These are phyloP conservation scores for Ennomos erosarius DNA, from an alignment of 2,888 invertebrate species.

Conservation along the genomic window DNA sequence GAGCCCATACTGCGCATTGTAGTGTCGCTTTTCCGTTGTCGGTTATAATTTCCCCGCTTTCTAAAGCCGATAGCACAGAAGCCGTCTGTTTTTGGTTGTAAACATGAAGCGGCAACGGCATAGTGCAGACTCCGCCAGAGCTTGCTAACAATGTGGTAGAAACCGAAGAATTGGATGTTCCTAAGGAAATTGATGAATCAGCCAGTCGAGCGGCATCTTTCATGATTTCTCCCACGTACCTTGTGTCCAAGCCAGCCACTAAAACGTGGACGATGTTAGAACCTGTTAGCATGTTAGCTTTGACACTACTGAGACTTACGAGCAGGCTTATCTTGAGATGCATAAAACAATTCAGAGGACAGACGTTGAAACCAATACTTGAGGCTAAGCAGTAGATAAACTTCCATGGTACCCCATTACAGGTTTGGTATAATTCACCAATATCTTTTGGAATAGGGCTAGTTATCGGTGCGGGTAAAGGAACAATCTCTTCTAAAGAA, in stretches of 20 bases:
- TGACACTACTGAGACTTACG: slow-evolving; percentile 71
- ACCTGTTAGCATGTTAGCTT: slow-evolving; percentile 58
- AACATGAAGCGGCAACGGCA: slow-evolving; percentile 68
- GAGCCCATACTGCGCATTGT: slow-evolving; percentile 72
- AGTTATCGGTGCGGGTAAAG: slow-evolving; percentile 56
- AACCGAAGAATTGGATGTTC: slow-evolving; percentile 55
- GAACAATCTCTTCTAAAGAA: slow-evolving; percentile 60
- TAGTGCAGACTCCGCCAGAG: slow-evolving; percentile 67
- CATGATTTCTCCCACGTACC: slow-evolving; percentile 67
- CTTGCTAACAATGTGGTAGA: slow-evolving; percentile 60
- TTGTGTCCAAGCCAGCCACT: slow-evolving; percentile 65
- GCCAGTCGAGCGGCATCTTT: slow-evolving; percentile 63
- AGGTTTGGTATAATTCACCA: slow-evolving; percentile 57
- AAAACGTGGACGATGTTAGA: slow-evolving; percentile 69
- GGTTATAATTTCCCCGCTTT: slow-evolving; percentile 61
- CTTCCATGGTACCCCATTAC: slow-evolving; percentile 68
- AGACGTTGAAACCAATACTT: slow-evolving; percentile 64
- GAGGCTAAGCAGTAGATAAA: slow-evolving; percentile 77
- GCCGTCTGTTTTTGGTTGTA: slow-evolving; percentile 68
- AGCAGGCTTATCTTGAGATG: slow-evolving; percentile 72
- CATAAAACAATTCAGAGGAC: slow-evolving; percentile 74
- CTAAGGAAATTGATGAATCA: slow-evolving; percentile 57
- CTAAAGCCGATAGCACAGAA: slow-evolving; percentile 61
- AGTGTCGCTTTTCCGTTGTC: slow-evolving; percentile 56
- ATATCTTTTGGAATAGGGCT: slow-evolving; percentile 59